phyloP scores from a whole-genome alignment of 2,888 invertebrate genomes.

The Leptinotarsa peninsularis region DNA sequence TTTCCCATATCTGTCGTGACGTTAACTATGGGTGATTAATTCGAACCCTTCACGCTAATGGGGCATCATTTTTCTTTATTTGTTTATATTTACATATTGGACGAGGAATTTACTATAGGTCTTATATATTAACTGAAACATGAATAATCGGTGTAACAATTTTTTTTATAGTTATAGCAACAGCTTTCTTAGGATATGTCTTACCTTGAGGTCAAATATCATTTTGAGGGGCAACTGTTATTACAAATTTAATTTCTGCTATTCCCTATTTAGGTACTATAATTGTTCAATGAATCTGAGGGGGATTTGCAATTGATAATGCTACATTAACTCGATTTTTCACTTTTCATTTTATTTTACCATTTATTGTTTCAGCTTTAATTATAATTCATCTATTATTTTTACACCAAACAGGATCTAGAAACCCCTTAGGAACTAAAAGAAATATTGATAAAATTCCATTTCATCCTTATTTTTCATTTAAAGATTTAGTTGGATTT shows the following conservation, averaged over 20 bases:
- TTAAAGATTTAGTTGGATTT: slow-evolving; percentile 75
- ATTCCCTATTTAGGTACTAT: slow-evolving; percentile 75
- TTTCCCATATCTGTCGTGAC: slow-evolving; percentile 78
- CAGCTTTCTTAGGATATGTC: slow-evolving; percentile 84
- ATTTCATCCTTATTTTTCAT: slow-evolving; percentile 75
- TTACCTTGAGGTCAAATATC: slow-evolving; percentile 86
- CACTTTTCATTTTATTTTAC: slow-evolving; percentile 79
- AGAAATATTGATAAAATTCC: slow-evolving; percentile 77
- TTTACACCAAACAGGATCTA: slow-evolving; percentile 77
- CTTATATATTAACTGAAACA: slow-evolving; percentile 67
- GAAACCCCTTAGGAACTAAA: slow-evolving; percentile 75
- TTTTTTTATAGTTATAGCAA: slow-evolving; percentile 76
- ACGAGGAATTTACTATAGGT: slow-evolving; percentile 72
- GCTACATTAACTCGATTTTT: slow-evolving; percentile 83
- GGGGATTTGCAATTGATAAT: slow-evolving; percentile 80
- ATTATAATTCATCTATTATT: slow-evolving; percentile 75
- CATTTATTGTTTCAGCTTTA: slow-evolving; percentile 75
- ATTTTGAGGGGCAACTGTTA: slow-evolving; percentile 79
- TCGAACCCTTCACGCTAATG: slow-evolving; percentile 77
- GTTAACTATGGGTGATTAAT: slow-evolving; percentile 78
- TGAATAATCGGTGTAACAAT: slow-evolving; percentile 77
- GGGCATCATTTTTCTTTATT: slow-evolving; percentile 80
- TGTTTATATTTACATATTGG: slow-evolving; percentile 77
- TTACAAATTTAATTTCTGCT: slow-evolving; percentile 76
- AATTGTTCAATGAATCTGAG: slow-evolving; percentile 80